Percentiles rank a stretch among this genome's conserved stretches.
phyloP scores from a whole-genome alignment of 2,113 vertebrate genomes.

The Leptobrachium leishanense region DNA sequence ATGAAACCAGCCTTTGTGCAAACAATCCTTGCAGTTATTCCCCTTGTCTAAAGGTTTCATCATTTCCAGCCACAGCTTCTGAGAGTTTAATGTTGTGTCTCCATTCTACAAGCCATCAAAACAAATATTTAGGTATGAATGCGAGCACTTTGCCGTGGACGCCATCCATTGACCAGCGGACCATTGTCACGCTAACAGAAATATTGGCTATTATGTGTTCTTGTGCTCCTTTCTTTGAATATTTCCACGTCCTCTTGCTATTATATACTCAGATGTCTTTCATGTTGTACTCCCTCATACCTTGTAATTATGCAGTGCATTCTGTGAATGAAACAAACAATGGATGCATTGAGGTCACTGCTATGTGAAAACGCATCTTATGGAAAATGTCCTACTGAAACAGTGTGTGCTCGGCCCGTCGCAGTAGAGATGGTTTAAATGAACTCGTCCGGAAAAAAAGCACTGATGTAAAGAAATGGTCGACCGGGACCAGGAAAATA shows the following conservation, averaged over 20 bases:
- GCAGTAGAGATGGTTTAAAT: too few relatives aligned
- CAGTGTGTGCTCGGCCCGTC: too few relatives aligned
- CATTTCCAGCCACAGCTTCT: background rate
- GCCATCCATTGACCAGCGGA: background rate
- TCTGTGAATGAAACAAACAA: background rate
- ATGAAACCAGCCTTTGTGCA: constrained; percentile 3
- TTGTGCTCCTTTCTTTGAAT: background rate
- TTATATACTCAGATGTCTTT: background rate
- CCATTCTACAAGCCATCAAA: background rate
- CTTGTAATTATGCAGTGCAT: too few relatives aligned
- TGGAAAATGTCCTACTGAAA: too few relatives aligned
- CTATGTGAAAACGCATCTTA: background rate
- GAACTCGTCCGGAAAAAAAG: too few relatives aligned
- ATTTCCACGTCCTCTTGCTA: background rate
- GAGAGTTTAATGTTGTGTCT: background rate
- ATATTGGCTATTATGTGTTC: background rate
- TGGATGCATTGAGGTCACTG: background rate
- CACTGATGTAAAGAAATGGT: too few relatives aligned
- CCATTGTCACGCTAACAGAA: background rate
- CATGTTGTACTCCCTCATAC: background rate
- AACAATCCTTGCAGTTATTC: background rate
- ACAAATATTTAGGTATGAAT: background rate
- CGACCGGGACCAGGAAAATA: too few relatives aligned
- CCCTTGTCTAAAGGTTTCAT: constrained; percentile 3
- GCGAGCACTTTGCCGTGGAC: background rate